phyloP scores from a whole-genome alignment of 2,888 invertebrate genomes.

The Andrena camellia region DNA sequence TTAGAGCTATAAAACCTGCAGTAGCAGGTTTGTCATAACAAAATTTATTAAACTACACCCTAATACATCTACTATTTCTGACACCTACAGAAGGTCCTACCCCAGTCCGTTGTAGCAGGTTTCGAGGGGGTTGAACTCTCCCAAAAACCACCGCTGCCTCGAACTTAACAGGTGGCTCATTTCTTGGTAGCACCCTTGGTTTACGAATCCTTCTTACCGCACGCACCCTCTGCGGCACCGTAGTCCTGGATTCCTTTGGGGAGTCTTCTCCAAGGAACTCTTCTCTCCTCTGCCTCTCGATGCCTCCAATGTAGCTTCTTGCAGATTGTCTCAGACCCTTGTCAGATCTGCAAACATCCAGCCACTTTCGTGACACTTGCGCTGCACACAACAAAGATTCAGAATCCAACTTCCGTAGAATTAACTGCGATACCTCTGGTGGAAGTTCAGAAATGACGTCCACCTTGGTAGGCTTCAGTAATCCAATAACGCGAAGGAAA shows the following conservation, averaged over 20 bases:
- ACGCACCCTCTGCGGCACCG: not conserved
- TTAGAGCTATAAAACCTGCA: not conserved
- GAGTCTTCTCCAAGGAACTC: not conserved
- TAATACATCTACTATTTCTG: not conserved
- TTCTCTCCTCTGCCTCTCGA: not conserved
- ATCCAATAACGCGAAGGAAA: slow-evolving; percentile 34
- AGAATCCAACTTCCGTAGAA: slow-evolving; percentile 40
- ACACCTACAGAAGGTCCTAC: not conserved
- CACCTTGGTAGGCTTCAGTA: slow-evolving; percentile 35
- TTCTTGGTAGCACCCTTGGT: not conserved
- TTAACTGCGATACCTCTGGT: slow-evolving; percentile 35
- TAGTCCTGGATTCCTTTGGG: not conserved
- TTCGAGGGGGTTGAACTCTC: not conserved
- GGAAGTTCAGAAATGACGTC: slow-evolving; percentile 45
- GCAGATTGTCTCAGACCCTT: not conserved
- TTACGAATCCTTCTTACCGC: not conserved
- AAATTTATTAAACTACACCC: not conserved
- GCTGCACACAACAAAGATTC: slow-evolving; percentile 20
- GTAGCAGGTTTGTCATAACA: not conserved
- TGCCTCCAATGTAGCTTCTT: not conserved
- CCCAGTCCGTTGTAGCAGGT: not conserved
- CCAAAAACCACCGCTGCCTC: not conserved
- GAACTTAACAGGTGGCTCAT: not conserved
- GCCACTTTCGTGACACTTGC: slow-evolving; percentile 35
- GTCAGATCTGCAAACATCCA: slow-evolving; percentile 18